Base-by-base conservation (phyloP, 2,797 vertebrate genomes). In the Brachyrhaphis roseni region DNA sequence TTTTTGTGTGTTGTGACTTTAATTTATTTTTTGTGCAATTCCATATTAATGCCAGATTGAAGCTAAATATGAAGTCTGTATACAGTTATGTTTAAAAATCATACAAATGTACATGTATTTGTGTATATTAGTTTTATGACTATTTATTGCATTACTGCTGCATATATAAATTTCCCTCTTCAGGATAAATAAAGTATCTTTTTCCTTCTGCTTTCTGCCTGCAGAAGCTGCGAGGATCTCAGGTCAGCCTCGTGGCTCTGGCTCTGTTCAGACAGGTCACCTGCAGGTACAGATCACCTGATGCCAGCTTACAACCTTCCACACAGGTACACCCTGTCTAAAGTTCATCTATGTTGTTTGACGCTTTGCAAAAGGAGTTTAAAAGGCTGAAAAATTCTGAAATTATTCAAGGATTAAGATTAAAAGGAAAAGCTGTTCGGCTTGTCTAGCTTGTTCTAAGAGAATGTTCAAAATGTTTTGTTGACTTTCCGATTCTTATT, bases 181-280 rank as follows among this genome's bases (percentile, higher is more conserved):
- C 0, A 3, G 51, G 23, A 53, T 26, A 53, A 53, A 53, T 53
- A 26, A 26, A 53, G 51, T 53, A 23, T 53, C 49, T 53, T 53
- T 53, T 53, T 26, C 51, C 8, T 26, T 53, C 2, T 78, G 68
- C 45, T 72, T 64, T n/a, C n/a, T 16, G 16, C 81, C 75, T 75
- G n/a, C 45, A 94, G 86, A 89, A 92, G 86, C 78, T 85, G 74
- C 45, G 51, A 34, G 75, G 57, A 0, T 80, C 86, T 15, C 73
- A 72, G 76, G 31, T 85, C 72, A 82, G 82, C 79, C 28, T 82
- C 10, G 78, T 96, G 68, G 87, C 87, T 10, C 83, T 96, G 78
- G 94, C 93, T 7, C 8, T 95, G 73, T 96, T 94, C 78, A 93
- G 93, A 83, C 90, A 91, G 70, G 80, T 96, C 82, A 95, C 94